These are phyloP conservation scores for Osmoderma eremita DNA, from an alignment of 2,888 invertebrate species.

Conservation along the genomic window DNA sequence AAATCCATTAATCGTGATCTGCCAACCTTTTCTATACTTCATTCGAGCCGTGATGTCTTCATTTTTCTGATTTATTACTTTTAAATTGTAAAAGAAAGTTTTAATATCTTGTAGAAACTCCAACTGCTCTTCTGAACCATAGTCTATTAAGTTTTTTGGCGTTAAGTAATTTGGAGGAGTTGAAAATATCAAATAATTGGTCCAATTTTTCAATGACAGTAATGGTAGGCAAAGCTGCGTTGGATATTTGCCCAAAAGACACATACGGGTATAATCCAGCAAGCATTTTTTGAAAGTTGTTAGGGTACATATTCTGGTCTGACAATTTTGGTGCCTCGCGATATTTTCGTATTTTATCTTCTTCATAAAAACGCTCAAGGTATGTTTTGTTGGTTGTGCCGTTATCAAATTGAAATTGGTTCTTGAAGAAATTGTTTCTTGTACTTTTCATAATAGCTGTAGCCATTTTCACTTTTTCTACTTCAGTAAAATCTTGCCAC, in stretches of 20 bases:
- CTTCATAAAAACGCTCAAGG: constrained; percentile 45
- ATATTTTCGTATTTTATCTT: constrained; percentile 43
- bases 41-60: constrained; percentile 45
- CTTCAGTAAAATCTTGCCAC: no score
- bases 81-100: constrained; percentile 43
- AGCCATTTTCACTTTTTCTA: no score
- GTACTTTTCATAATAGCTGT: constrained; percentile 42
- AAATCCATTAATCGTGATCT: constrained; percentile 43
- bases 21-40: constrained; percentile 46
- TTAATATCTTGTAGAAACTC: constrained; percentile 45
- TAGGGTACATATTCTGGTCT: constrained; percentile 46
- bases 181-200: constrained; percentile 48
- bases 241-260: constrained; percentile 38
- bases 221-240: constrained; percentile 22
- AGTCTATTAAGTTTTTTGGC: constrained; percentile 19
- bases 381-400: constrained; percentile 41
- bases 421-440: constrained; percentile 44
- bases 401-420: constrained; percentile 20
- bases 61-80: constrained; percentile 40
- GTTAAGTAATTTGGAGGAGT: constrained; percentile 42
- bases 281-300: constrained; percentile 48
- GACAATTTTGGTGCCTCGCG: constrained; percentile 46
- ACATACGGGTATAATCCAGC: constrained; percentile 45
- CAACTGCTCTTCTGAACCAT: constrained; percentile 31
- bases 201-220: constrained; percentile 45